Evolutionary conservation across 2,113 vertebrate species (phyloP).

Genomic region (Maccullochella peelii): DNA sequence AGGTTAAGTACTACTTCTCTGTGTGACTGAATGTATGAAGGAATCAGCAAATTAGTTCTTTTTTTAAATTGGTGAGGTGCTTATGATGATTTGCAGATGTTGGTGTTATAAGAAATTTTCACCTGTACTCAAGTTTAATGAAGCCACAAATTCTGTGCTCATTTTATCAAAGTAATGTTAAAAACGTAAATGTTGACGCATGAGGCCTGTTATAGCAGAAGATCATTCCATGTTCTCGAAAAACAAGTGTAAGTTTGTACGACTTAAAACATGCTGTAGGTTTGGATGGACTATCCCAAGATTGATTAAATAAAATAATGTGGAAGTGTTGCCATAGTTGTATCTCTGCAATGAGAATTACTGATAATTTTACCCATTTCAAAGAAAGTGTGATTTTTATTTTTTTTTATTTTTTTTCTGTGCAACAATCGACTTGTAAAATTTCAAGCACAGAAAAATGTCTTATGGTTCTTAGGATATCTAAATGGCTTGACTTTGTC

Average conservation of each 20-base stretch:
- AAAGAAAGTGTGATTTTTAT: background rate
- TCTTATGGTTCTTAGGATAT: no score
- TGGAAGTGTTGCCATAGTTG: background rate
- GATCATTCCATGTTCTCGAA: slow-evolving; percentile 57
- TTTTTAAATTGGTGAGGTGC: background rate
- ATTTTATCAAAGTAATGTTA: background rate
- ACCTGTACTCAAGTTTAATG: background rate
- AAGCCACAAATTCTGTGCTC: background rate
- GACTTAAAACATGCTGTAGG: slow-evolving; percentile 20
- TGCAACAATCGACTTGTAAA: background rate
- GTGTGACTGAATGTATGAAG: slow-evolving; percentile 1
- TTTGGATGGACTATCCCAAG: background rate
- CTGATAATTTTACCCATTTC: background rate
- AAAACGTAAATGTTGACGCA: background rate
- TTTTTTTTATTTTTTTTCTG: background rate
- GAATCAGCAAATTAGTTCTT: slow-evolving; percentile 8
- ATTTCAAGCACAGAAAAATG: background rate
- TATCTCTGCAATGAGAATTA: background rate
- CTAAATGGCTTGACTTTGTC: no score
- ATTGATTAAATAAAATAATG: slow-evolving; percentile 23
- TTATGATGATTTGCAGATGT: background rate
- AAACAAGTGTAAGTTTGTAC: background rate
- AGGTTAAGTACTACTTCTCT: background rate
- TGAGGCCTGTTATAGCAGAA: background rate
- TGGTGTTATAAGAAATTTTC: background rate